Evolutionary conservation across 2,113 vertebrate species (phyloP), one percentile per base, ranked within the genome.

Genomic region (Cranoglanis bouderius): DNA sequence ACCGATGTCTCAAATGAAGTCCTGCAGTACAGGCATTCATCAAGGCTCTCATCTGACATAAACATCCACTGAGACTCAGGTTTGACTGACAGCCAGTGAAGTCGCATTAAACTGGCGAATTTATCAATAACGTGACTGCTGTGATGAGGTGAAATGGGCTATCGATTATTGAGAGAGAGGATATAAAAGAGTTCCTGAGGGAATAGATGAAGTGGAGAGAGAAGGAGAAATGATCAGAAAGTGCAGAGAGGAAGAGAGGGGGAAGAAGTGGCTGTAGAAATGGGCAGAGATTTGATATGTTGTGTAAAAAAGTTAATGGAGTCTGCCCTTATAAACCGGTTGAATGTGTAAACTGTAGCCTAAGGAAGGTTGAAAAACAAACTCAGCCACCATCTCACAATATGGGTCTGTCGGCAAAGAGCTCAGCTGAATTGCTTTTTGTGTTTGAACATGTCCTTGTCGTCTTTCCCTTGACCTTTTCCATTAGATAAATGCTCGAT

Each of bases 91-190:
- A 86, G 91, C 57, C n/a, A 49, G 49, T 2, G n/a, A 24, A 83
- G 88, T 82, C 29, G 6, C 80, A 82, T 85, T 87, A 59, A 88
- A 78, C 83, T 55, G 46, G 49, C 35, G 70, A 89, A 86, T 51
- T 90, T 75, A 90, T 91, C 89, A 89, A 92, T 89, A 91, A 61
- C 0, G 57, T 82, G 65, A 61, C 43, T 87, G 67, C 85, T 49
- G 82, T 86, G 87, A 74, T 70, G 26, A 32, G 84, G 83, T 90
- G 89, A 90, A 91, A 92, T 89, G 77, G 88, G 67, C 88, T 86
- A 92, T 92, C 6, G 91, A 92, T 90, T 65, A 89, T 57, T 84
- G 46, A 86, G 35, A 63, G 26, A 35, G 55, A 75, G 55, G 83
- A 82, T 75, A 78, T 78, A 75, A 84, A 59, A 70, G 67, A 61